Base-by-base conservation (phyloP, 2,113 vertebrate species). In the Pterocles gutturalis region DNA sequence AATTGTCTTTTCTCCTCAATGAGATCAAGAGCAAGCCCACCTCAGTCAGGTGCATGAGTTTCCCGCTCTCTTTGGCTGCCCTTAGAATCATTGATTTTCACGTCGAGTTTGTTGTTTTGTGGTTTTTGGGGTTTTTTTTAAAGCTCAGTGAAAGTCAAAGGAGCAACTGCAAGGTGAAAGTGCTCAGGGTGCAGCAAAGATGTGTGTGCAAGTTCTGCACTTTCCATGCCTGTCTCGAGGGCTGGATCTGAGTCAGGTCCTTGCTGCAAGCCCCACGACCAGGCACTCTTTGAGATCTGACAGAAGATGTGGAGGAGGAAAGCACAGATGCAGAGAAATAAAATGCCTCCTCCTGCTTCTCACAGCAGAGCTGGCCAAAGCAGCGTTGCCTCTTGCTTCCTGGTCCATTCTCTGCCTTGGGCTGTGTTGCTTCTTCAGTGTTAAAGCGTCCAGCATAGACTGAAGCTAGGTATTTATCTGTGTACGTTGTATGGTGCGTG, bases 401-500 rank as follows among this genome's bases (percentile, higher is more conserved):
- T 69, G 54, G 9, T 65, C 91, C 36, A 7, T 89, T 89, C 65
- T 76, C 83, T 96, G 86, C 82, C 91, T 94, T 48, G 69, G 64
- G 85, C 71, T 83, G 66, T 78, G 48, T 18, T 79, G 29, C 48
- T 46, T 62, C n/a, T 90, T 77, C 77, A 67, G 41, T 71, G 28
- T 20, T 64, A 17, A 82, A 73, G 34, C 48, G 43, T 81, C 66
- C 66, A 25, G 54, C 69, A 24, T 19, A 86, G 60, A 65, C 43
- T 24, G n/a, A 90, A 89, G 61, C 17, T 58, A 1, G 15, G 45
- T 53, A 28, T 73, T 79, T 43, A 10, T 43, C 64, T 41, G 45
- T 28, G 33, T 26, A 21, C 2, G 0, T 26, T 60, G 57, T 10
- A 45, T 0, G 0, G 5, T 71, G 38, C 66, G 11, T 31, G 22